A percentile compares a stretch with the other conserved stretches of the same genome.
phyloP scores from a whole-genome alignment of 2,888 invertebrate genomes.

The Metalampra italica region DNA sequence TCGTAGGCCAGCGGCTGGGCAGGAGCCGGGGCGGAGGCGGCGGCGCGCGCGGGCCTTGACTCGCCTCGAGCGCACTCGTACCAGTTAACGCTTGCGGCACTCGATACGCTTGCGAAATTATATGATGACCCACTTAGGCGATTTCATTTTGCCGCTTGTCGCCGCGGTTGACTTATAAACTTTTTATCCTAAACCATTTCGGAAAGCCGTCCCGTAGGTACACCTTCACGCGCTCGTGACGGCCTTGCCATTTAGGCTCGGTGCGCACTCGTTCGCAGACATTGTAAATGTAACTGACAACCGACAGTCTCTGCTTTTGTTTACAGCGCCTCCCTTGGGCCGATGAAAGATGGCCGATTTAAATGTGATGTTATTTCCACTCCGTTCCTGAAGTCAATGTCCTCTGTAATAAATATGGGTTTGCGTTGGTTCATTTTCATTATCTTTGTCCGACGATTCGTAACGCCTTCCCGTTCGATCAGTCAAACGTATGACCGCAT shows the following conservation, averaged over 20 bases:
- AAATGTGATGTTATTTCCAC: neutral
- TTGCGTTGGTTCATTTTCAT: slow-evolving; percentile 4
- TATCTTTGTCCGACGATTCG: slow-evolving; percentile 14
- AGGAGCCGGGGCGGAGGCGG: slow-evolving; percentile 48
- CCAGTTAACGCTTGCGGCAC: slow-evolving; percentile 73
- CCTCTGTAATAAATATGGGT: slow-evolving; percentile 5
- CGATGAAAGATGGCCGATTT: neutral
- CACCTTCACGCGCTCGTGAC: slow-evolving; percentile 30
- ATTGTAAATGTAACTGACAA: slow-evolving; percentile 17
- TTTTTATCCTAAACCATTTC: slow-evolving; percentile 56
- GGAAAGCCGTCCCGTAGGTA: slow-evolving; percentile 27
- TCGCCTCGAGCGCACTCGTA: slow-evolving; percentile 51
- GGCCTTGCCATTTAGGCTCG: slow-evolving; percentile 34
- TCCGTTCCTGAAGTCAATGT: slow-evolving; percentile 11
- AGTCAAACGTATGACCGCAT: slow-evolving; percentile 23
- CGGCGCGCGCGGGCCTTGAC: slow-evolving; percentile 59
- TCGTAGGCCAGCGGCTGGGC: slow-evolving; percentile 21
- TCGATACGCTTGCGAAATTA: slow-evolving; percentile 76
- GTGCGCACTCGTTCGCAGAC: slow-evolving; percentile 18
- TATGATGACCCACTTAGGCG: slow-evolving; percentile 73
- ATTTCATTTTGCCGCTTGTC: slow-evolving; percentile 66
- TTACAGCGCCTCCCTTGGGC: slow-evolving; percentile 7
- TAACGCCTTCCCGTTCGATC: slow-evolving; percentile 23
- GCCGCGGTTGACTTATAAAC: slow-evolving; percentile 50
- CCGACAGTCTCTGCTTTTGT: slow-evolving; percentile 26